phyloP scores from a whole-genome alignment of 2,797 vertebrate species.

The Masticophis lateralis region DNA sequence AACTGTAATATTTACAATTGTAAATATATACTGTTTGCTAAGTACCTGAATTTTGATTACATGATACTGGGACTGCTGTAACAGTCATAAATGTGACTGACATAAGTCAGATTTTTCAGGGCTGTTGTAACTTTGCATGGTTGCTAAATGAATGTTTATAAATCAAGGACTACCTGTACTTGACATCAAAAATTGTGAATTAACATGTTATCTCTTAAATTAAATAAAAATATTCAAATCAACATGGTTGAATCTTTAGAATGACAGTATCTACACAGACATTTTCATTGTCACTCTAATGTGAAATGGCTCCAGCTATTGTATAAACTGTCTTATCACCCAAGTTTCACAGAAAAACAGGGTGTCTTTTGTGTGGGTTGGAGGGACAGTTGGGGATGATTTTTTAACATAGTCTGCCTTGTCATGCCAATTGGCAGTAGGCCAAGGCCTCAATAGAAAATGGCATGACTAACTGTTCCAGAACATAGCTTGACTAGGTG shows the following conservation, averaged over 20 bases:
- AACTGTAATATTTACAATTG: background rate
- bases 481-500: background rate
- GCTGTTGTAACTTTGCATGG: background rate
- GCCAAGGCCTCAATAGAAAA: background rate
- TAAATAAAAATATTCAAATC: background rate
- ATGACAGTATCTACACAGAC: background rate
- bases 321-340: background rate
- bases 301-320: background rate
- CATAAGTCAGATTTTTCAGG: background rate
- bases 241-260: background rate
- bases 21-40: background rate
- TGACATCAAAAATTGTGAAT: background rate
- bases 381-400: background rate
- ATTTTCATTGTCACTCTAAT: background rate
- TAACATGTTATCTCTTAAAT: background rate
- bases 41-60: background rate
- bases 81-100: background rate
- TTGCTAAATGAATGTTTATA: background rate
- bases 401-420: background rate
- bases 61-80: background rate
- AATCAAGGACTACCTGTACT: background rate
- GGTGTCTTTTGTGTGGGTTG: background rate
- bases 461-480: background rate
- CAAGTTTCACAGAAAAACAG: background rate
- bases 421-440: background rate